Evolutionary conservation across 2,797 vertebrate species (phyloP).

Genomic region (Podargus strigoides): DNA sequence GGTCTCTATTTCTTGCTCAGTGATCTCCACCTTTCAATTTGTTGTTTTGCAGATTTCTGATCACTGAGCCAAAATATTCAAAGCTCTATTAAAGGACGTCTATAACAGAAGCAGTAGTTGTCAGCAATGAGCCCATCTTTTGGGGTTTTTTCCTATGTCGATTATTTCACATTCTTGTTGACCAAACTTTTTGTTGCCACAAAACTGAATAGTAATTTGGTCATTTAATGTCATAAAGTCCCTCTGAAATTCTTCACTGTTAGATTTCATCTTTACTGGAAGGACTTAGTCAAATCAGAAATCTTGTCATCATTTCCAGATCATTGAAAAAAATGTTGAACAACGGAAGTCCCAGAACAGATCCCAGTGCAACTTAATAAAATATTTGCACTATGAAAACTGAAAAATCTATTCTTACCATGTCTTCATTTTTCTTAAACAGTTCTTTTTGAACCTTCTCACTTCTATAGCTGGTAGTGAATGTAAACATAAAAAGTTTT

Average conservation of each 20-base stretch:
- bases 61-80: not conserved
- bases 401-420: not conserved
- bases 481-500: not conserved
- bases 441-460: not conserved
- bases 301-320: not conserved
- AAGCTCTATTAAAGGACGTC: not conserved
- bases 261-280: not conserved
- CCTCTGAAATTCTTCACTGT: not conserved
- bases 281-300: not conserved
- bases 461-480: not conserved
- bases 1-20: not conserved
- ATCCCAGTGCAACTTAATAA: fast-evolving
- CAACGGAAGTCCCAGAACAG: not conserved
- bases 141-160: not conserved
- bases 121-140: not conserved
- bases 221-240: not conserved
- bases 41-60: not conserved
- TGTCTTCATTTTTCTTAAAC: not conserved
- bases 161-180: not conserved
- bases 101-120: not conserved
- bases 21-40: not conserved
- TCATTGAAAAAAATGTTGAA: not conserved
- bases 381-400: not conserved
- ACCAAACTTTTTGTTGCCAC: not conserved
- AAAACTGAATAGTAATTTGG: not conserved